Evolutionary conservation across 2,797 vertebrate genomes (phyloP), one percentile per base, ranked within the genome.

Genomic region (Spheniscus humboldti): DNA sequence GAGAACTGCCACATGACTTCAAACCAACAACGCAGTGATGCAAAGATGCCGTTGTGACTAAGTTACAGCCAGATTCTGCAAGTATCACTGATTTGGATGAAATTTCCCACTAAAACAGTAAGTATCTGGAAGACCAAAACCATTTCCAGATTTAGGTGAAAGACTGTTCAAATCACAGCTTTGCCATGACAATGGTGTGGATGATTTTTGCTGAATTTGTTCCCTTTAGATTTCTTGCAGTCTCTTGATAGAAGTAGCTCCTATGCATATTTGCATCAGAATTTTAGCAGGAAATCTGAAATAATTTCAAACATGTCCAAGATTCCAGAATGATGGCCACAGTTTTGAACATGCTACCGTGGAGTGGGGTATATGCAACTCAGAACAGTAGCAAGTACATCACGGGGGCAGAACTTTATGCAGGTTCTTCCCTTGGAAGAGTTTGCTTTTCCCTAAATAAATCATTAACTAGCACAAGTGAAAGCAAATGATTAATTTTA

Each of bases 1-100:
- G 27, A 88, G 50, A 84, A 28, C 47, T 30, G 78, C 57, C 33
- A 41, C 23, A 35, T 3, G 5, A 64, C 85, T 79, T 10, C 0
- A 1, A 82, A 56, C 30, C 4, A 1, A n/a, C 0, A 0, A 4
- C 3, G 0, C 56, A 22, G 43, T 0, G 35, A 67, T 45, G 13
- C 10, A 71, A 41, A 91, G 50, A 15, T 39, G 47, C 18, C 75
- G 39, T 6, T 60, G 55, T 30, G 23, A 25, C 39, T 10, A 43
- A 18, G 9, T 22, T 55, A 30, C 30, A 91, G 80, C 10, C 43
- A 53, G 50, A 39, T 37, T 62, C 71, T 53, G 63, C 59, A 82
- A 73, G 50, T 27, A 37, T 17, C 41, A 60, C 53, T n/a, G 19
- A 71, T n/a, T 53, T 0, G 0, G 25, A 25, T n/a, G 37, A 85